Percentiles rank a stretch among this genome's conserved stretches.
Evolutionary conservation across 2,113 vertebrate genomes (phyloP).

Genomic region (human (Homo sapiens)): DNA sequence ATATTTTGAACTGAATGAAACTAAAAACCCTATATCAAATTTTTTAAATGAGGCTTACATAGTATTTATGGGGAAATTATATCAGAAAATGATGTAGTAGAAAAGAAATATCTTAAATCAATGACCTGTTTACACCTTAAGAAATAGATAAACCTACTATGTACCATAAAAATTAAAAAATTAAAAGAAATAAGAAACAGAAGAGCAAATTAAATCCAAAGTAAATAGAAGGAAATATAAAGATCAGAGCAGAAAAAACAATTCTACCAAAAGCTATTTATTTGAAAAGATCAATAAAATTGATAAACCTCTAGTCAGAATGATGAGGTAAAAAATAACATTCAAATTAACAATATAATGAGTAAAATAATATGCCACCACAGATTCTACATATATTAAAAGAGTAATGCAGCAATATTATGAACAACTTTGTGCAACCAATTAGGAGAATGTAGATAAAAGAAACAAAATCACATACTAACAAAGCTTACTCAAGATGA

Average conservation of each 20-base stretch:
- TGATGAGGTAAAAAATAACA: background rate
- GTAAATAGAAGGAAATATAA: background rate
- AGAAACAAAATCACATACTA: background rate
- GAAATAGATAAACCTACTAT: background rate
- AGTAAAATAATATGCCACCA: background rate
- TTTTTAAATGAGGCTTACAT: background rate
- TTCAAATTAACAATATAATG: background rate
- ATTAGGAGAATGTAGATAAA: constrained; percentile 5
- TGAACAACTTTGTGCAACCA: background rate
- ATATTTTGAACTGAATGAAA: background rate
- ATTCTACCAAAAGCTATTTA: background rate
- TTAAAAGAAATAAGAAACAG: background rate
- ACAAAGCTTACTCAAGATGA: background rate
- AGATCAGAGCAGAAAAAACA: constrained; percentile 8
- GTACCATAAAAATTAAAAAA: background rate
- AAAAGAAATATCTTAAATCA: background rate
- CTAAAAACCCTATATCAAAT: background rate
- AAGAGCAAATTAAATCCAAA: constrained; percentile 2
- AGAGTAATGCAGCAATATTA: background rate
- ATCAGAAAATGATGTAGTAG: background rate
- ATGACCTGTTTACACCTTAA: background rate
- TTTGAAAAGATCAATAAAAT: constrained; percentile 6
- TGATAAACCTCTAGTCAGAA: background rate
- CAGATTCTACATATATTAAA: background rate
- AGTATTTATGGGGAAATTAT: background rate